Evolutionary conservation across 30 jellyfish, hydroid and myxozoan genomes (phyloP).

Genomic region (Turritopsis rubra): DNA sequence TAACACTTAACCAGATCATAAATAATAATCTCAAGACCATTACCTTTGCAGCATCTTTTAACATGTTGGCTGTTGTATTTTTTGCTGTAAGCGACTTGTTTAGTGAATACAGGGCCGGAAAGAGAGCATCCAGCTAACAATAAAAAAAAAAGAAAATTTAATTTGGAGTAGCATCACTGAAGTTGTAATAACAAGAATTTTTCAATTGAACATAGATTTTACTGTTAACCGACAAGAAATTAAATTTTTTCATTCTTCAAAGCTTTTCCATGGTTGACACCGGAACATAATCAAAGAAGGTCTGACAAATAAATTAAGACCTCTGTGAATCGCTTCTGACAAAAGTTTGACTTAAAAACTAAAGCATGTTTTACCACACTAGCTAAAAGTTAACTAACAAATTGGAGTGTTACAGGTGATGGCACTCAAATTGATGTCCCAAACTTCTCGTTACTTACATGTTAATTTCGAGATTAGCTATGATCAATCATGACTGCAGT

Average conservation of each 20-base stretch:
- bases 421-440: no score
- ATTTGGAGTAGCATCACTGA: neutral
- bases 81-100: neutral
- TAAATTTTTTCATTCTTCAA: neutral
- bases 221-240: neutral
- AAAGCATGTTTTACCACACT: no score
- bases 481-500: no score
- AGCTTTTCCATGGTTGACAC: neutral
- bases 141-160: neutral
- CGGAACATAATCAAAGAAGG: no score
- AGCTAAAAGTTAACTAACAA: no score
- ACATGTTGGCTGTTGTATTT: slow-evolving; percentile 8
- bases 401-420: no score
- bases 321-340: no score
- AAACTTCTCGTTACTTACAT: no score
- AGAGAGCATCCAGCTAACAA: slow-evolving; percentile 57
- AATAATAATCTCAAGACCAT: neutral
- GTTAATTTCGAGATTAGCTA: no score
- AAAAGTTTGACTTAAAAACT: no score
- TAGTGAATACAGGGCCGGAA: slow-evolving; percentile 52
- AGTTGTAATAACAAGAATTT: neutral
- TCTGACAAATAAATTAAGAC: no score
- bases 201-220: neutral
- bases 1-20: neutral
- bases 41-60: slow-evolving; percentile 23